These are phyloP conservation scores for Siphonodentalium dalli DNA, from an alignment of 2,888 invertebrate species.

Conservation along the genomic window DNA sequence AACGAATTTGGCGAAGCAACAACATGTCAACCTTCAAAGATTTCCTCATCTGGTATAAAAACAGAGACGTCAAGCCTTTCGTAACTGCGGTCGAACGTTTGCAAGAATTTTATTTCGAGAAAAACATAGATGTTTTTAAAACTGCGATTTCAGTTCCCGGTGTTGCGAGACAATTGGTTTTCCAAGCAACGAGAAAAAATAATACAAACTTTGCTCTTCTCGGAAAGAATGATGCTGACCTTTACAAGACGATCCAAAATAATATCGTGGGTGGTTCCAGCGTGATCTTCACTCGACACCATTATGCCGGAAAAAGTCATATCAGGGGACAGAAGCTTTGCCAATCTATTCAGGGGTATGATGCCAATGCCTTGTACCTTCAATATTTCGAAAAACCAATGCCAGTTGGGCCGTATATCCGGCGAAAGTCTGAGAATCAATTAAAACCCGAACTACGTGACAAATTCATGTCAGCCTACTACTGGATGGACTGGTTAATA, in stretches of 20 bases:
- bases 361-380: constrained; percentile 30
- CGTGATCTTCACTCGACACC: constrained; percentile 23
- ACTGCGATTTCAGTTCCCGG: too few relatives aligned
- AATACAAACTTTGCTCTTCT: constrained; percentile 19
- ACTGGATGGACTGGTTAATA: constrained; percentile 25
- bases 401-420: constrained; percentile 26
- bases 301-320: constrained; percentile 13
- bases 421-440: constrained; percentile 13
- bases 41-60: too few relatives aligned
- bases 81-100: too few relatives aligned
- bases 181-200: too few relatives aligned
- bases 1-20: too few relatives aligned
- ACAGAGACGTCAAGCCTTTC: too few relatives aligned
- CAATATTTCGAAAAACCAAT: constrained; percentile 27
- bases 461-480: constrained; percentile 19
- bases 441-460: constrained; percentile 26
- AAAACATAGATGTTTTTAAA: too few relatives aligned
- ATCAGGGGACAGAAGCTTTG: constrained; percentile 21
- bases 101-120: too few relatives aligned
- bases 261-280: constrained; percentile 23
- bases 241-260: constrained; percentile 9
- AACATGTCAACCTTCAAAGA: too few relatives aligned
- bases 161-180: too few relatives aligned
- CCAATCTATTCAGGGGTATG: too few relatives aligned
- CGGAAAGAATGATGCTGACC: constrained; percentile 4